Base-by-base conservation (phyloP, 2,888 invertebrate species). In the Augiades crinisus region DNA sequence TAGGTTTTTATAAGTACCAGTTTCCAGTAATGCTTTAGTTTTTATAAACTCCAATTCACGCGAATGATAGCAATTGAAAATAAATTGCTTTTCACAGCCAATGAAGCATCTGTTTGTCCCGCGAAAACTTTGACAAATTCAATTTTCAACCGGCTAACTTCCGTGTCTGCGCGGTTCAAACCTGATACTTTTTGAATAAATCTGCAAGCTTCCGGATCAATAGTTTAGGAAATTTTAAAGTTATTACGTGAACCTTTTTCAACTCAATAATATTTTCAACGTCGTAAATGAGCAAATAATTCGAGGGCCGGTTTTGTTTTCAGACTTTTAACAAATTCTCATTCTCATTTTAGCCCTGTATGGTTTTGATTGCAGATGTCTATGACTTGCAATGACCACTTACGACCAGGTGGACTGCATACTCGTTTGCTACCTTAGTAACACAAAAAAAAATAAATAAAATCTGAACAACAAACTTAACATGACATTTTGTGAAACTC, bases 111-210 rank as follows among this genome's bases (percentile, higher is more conserved):
- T 84, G 78, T 86, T 83, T 85, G 83, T 85, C 75, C 75, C 78
- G 74, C 59, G 75, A 74, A 81, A 86, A 85, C 75, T 86, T 85
- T 84, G 75, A 84, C 81, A 83, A 86, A 86, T 86, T 84, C 79
- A 86, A 84, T 86, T 86, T 84, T 83, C 78, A 77, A 78, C 70
- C 72, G 76, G 73, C 73, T 75, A 83, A 82, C 77, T 84, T 81
- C 72, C 72, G 75, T 78, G 78, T 78, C 84, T 78, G 81, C 74
- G 69, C 64, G 78, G 78, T 78, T 82, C 81, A 73, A 74, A 78
- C 76, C 78, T 78, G 77, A 84, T 85, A 84, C 81, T 84, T 82
- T 84, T 73, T 78, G 84, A 84, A 84, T 86, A 84, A 83, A 83
- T 85, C 85, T 80, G 72, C 72, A 69, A 62, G 66, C 68, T 70